Evolutionary conservation across 2,888 invertebrate species (phyloP).

Genomic region (Epinotia ramella): DNA sequence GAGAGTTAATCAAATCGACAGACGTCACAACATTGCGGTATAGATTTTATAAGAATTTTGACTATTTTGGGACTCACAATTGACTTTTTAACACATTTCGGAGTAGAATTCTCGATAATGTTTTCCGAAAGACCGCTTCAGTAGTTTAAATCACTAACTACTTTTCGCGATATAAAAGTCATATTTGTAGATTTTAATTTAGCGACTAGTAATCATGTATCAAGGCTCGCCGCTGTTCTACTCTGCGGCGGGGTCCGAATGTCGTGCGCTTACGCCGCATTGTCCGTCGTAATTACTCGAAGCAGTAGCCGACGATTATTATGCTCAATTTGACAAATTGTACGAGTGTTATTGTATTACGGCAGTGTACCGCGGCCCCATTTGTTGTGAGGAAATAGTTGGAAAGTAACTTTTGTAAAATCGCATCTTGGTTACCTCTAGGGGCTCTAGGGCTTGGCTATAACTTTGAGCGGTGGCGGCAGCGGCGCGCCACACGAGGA

Average conservation of each 20-base stretch:
- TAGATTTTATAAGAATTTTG: too few relatives aligned
- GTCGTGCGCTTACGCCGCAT: conserved; percentile 53
- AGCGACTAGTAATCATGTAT: background rate
- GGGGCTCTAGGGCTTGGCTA: background rate
- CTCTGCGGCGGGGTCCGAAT: conserved; percentile 46
- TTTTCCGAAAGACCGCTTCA: too few relatives aligned
- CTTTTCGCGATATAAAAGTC: too few relatives aligned
- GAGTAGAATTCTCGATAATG: too few relatives aligned
- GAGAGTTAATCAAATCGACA: too few relatives aligned
- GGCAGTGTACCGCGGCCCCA: conserved; percentile 16
- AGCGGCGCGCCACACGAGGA: too few relatives aligned
- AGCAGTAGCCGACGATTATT: conserved; percentile 40
- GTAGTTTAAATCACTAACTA: too few relatives aligned
- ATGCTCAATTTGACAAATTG: conserved; percentile 45
- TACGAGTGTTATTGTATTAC: conserved; percentile 39
- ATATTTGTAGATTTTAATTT: background rate
- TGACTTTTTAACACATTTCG: too few relatives aligned
- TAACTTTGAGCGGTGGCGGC: background rate
- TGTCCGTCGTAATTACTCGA: conserved; percentile 50
- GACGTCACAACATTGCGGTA: too few relatives aligned
- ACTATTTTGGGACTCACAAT: too few relatives aligned
- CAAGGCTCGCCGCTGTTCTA: conserved; percentile 1
- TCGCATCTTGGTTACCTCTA: background rate
- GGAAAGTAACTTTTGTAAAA: background rate
- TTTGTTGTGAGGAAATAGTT: conserved; percentile 20